Base-by-base conservation (phyloP, 2,888 invertebrate genomes). In the Diadegma fenestrale region DNA sequence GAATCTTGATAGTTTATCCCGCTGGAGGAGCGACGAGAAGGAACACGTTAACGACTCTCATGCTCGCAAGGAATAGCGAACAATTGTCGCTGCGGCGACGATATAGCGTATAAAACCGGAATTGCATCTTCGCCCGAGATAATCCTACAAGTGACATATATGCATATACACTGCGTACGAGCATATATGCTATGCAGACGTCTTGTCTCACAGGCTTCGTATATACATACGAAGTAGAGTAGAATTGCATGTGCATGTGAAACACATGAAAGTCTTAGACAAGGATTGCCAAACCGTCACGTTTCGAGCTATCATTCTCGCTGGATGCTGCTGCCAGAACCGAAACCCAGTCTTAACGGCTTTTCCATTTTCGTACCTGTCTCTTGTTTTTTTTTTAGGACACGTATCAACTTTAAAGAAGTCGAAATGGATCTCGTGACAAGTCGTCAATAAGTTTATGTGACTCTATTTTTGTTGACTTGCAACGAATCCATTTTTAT, bases 11-110 rank as follows among this genome's bases (percentile, higher is more conserved):
- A 73, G 82, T 79, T 72, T 64, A 63, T 80, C 43, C 64, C 75
- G 64, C 41, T 72, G 33, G 81, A 72, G 78, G 54, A 54, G 69
- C 73, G 78, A 68, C 51, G 33, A 71, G 69, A 41, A 61, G 75
- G 73, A 48, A 66, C 71, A 66, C 68, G 77, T 80, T 84, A 82
- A 83, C 86, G 85, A 81, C 77, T 75, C 80, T 79, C 78, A 73
- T 83, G 73, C 80, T 81, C 66, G 84, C 43, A 61, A 63, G 37
- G 58, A 58, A 69, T 77, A 75, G 48, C 86, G 88, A 87, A 89
- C 89, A 90, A 91, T 91, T 88, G 91, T 90, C 91, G 69, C 78
- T 85, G 45, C 61, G 75, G 75, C n/a, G 75, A 79, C 82, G 64
- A 26, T 58, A 58, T 26, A 19, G 71, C 78, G 58, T 72, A 82